These are phyloP conservation scores for Prolemur simus DNA, from an alignment of 2,113 vertebrate species.

Conservation along the genomic window DNA sequence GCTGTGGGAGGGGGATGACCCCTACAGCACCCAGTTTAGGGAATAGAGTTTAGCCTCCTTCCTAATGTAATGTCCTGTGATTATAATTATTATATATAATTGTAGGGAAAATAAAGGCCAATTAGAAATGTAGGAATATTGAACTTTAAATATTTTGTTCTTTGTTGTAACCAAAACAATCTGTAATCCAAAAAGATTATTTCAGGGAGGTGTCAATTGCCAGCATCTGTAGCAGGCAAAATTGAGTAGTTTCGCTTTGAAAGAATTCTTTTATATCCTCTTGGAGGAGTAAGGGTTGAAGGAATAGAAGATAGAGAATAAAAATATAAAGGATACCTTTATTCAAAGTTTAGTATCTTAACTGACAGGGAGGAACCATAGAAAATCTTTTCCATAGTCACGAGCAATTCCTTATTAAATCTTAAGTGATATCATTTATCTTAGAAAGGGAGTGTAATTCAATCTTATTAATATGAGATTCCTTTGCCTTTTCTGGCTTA, in stretches of 20 bases:
- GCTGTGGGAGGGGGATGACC: too few relatives aligned
- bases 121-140: background rate
- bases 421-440: background rate
- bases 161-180: conserved; percentile 20
- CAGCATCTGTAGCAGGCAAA: background rate
- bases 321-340: background rate
- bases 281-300: background rate
- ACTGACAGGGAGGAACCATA: background rate
- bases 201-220: background rate
- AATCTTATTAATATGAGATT: background rate
- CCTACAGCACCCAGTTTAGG: background rate
- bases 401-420: background rate
- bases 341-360: background rate
- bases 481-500: background rate
- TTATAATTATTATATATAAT: background rate
- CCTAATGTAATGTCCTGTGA: background rate
- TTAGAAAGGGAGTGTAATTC: background rate
- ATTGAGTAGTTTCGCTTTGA: background rate
- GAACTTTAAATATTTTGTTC: background rate
- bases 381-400: background rate
- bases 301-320: background rate
- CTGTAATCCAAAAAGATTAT: background rate
- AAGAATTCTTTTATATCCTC: background rate
- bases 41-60: background rate
- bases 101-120: background rate